Percentiles rank a stretch among this genome's conserved stretches.
These are phyloP conservation scores for Aplysia californica DNA, from an alignment of 1,140 invertebrate species.

Conservation along the genomic window DNA sequence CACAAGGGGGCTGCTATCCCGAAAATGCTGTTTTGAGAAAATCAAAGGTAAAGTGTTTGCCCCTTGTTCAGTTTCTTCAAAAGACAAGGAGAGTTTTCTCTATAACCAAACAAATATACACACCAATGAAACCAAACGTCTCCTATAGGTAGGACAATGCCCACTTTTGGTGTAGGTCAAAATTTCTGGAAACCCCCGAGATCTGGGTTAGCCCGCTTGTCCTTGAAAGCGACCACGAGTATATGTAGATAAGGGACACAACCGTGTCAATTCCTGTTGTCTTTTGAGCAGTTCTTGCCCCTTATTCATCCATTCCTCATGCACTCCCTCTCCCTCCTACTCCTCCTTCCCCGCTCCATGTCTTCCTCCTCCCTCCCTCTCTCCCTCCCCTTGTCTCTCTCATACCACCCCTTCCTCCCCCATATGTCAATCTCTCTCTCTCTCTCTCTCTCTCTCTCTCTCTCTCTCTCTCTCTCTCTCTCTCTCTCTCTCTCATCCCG, in stretches of 20 bases:
- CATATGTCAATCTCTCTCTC: neutral
- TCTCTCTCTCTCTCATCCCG: neutral
- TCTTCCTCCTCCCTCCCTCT: neutral
- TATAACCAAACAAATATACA: too few species aligned
- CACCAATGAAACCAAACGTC: too few species aligned
- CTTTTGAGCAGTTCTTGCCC: neutral
- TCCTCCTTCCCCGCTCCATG: neutral
- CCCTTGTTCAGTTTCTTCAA: too few species aligned
- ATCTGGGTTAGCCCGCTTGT: too few species aligned
- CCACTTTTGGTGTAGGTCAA: too few species aligned
- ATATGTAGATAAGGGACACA: too few species aligned
- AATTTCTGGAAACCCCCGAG: too few species aligned
- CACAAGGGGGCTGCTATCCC: neutral
- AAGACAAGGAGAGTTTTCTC: too few species aligned
- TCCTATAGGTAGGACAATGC: too few species aligned
- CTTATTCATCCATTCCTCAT: neutral
- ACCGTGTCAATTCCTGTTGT: neutral
- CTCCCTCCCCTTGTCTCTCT: neutral
- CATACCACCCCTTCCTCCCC: neutral
- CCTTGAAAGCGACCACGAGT: too few species aligned
- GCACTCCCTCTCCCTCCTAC: neutral
- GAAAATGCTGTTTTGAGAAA: too few species aligned
- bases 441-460: slow-evolving; percentile 4
- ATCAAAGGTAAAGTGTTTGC: too few species aligned
- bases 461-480: neutral